Evolutionary conservation across 2,113 vertebrate species (phyloP).

Genomic region (human (Homo sapiens)): GRCh38 chr4:134640001-134640500

Average conservation of each 20-base stretch:
- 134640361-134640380: background rate
- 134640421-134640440: background rate
- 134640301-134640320: background rate
- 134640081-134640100: background rate
- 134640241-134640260: background rate
- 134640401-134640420: background rate
- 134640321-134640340: background rate
- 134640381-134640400: background rate
- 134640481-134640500: background rate
- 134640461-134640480: background rate
- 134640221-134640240: background rate
- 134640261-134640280: background rate
- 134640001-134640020: background rate
- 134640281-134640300: background rate
- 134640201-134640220: background rate
- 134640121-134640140: background rate
- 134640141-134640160: background rate
- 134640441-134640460: background rate
- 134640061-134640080: background rate
- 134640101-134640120: background rate
- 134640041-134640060: background rate
- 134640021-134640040: background rate
- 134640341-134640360: background rate
- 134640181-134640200: background rate
- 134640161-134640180: background rate